Evolutionary conservation across 2,113 vertebrate genomes (phyloP).

Genomic region (Falcunculus frontatus): DNA sequence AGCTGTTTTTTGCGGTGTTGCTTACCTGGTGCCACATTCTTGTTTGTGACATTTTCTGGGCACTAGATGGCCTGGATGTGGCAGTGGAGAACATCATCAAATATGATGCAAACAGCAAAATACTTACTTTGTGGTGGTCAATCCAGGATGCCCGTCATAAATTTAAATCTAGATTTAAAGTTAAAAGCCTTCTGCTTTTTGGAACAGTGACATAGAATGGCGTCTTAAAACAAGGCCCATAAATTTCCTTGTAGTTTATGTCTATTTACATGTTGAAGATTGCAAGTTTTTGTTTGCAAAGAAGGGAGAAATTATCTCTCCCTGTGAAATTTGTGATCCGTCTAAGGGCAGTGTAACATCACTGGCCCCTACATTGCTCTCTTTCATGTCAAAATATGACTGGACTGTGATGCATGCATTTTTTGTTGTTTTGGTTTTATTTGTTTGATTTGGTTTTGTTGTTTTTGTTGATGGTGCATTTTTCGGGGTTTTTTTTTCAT

Average conservation of each 20-base stretch:
- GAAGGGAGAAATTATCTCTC: not conserved
- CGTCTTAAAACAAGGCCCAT: not conserved
- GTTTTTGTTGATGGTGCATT: not conserved
- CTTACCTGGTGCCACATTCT: not conserved
- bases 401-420: not conserved
- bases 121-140: not conserved
- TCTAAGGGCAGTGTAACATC: not conserved
- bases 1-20: not conserved
- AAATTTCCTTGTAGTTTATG: not conserved
- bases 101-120: not conserved
- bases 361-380: not conserved
- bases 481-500: not conserved
- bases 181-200: not conserved
- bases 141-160: not conserved
- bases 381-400: not conserved
- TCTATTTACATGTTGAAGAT: not conserved
- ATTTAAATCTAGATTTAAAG: not conserved
- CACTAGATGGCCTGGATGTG: not conserved
- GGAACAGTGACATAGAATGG: not conserved
- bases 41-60: not conserved
- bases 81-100: not conserved
- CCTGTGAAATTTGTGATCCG: not conserved
- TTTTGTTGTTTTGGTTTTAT: not conserved
- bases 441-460: not conserved
- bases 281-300: not conserved